These are phyloP conservation scores for Scaptomyza graminum DNA, from an alignment of 1,140 invertebrate species.

Conservation along the genomic window DNA sequence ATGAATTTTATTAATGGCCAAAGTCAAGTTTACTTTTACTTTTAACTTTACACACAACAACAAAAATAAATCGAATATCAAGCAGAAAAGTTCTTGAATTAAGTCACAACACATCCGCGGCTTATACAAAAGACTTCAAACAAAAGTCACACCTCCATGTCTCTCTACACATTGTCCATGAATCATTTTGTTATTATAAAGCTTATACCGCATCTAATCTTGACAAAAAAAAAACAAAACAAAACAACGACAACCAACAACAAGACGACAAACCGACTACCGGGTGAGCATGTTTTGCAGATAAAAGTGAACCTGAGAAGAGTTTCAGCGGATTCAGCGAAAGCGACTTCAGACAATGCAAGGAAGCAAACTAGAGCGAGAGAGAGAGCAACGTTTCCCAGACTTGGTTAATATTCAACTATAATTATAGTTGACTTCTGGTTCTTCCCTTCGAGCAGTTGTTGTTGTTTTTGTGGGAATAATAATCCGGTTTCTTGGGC, in stretches of 20 bases:
- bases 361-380: constrained; percentile 49
- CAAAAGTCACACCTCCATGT: constrained; percentile 56
- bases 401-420: not conserved
- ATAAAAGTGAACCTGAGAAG: constrained; percentile 29
- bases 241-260: constrained; percentile 7
- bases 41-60: too few species aligned
- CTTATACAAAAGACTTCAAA: constrained; percentile 43
- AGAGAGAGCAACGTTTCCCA: not conserved
- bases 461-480: not conserved
- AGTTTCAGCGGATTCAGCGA: constrained; percentile 26
- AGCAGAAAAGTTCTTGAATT: constrained; percentile 30
- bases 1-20: too few species aligned
- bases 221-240: too few species aligned
- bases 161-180: constrained; percentile 44
- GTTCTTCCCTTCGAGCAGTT: not conserved
- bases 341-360: constrained; percentile 62
- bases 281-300: constrained; percentile 50
- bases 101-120: constrained; percentile 65
- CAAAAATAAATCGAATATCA: not conserved
- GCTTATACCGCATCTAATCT: constrained; percentile 35
- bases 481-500: not conserved
- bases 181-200: constrained; percentile 49
- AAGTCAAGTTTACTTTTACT: too few species aligned
- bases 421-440: not conserved
- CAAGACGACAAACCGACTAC: constrained; percentile 26